Evolutionary conservation across 1,140 invertebrate genomes (phyloP).

Genomic region (Ptiloglossa arizonensis): DNA sequence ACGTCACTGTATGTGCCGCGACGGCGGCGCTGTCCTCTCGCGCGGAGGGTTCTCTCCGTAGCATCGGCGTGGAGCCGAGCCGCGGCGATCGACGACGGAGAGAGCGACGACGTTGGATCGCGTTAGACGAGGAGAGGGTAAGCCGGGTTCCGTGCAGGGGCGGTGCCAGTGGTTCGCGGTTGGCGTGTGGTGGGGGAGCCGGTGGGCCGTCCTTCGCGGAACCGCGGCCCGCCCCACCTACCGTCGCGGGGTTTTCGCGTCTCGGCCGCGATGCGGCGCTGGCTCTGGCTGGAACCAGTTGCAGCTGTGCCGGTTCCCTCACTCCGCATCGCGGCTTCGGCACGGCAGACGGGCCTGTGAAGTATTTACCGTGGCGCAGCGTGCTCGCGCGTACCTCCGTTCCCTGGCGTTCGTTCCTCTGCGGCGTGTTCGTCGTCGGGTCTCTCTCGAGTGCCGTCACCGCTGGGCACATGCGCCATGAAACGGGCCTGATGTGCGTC

Average conservation of each 20-base stretch:
- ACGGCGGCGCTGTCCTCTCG: constrained; percentile 53
- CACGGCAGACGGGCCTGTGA: constrained; percentile 50
- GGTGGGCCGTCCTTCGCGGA: constrained; percentile 64
- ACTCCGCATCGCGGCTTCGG: constrained; percentile 76
- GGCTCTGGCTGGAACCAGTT: constrained; percentile 58
- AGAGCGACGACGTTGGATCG: not conserved
- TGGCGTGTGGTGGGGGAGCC: constrained; percentile 45
- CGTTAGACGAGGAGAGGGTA: constrained; percentile 1
- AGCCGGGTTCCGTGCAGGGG: constrained; percentile 53
- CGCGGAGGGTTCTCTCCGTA: constrained; percentile 51
- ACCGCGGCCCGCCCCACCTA: constrained; percentile 69
- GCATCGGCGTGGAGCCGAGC: constrained; percentile 10
- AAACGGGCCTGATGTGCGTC: constrained; percentile 14
- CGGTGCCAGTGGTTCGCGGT: constrained; percentile 41
- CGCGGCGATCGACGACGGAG: not conserved
- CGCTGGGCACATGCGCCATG: constrained; percentile 46
- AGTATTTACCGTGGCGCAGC: constrained; percentile 57
- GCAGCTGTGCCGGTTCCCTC: constrained; percentile 71
- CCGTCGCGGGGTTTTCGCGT: constrained; percentile 33
- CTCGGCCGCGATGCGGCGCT: constrained; percentile 67
- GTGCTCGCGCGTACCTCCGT: constrained; percentile 54
- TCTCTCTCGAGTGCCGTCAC: not conserved
- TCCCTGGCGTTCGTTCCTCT: constrained; percentile 18
- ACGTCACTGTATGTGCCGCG: constrained; percentile 56
- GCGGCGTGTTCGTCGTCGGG: constrained; percentile 17